phyloP scores from a whole-genome alignment of 2,113 vertebrate species.

The Spheniscus mendiculus region DNA sequence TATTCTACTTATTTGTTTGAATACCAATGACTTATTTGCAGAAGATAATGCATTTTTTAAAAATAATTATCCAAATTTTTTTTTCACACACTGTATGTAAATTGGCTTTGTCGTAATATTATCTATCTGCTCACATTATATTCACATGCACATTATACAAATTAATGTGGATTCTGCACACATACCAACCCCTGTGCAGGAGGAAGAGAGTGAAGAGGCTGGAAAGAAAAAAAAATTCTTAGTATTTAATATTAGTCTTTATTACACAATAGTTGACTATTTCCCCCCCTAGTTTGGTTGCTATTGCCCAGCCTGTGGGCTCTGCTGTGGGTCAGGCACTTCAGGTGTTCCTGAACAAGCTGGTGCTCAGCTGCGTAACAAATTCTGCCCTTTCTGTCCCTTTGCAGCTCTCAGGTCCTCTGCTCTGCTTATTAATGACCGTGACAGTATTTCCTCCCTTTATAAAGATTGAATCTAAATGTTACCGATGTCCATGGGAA shows the following conservation, averaged over 20 bases:
- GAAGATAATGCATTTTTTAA: not conserved
- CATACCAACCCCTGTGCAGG: not conserved
- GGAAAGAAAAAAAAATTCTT: not conserved
- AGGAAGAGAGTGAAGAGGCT: not conserved
- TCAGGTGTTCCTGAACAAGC: not conserved
- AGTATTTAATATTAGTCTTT: not conserved
- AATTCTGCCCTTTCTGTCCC: not conserved
- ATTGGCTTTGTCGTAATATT: not conserved
- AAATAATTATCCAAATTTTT: not conserved
- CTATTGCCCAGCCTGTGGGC: accelerated
- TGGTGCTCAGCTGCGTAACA: not conserved
- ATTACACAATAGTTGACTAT: not conserved
- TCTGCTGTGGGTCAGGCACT: not conserved
- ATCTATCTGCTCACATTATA: not conserved
- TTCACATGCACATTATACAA: not conserved
- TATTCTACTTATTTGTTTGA: not conserved
- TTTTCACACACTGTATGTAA: not conserved
- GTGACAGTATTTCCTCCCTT: not conserved
- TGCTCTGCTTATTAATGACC: not conserved
- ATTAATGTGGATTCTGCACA: not conserved
- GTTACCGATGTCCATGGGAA: not conserved
- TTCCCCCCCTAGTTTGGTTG: not conserved
- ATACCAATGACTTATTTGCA: not conserved
- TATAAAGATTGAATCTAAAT: not conserved
- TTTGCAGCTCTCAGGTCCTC: not conserved